Evolutionary conservation across 1,140 invertebrate species (phyloP), one percentile per base, ranked within the genome.

Genomic region (Aporrectodea caliginosa): DNA sequence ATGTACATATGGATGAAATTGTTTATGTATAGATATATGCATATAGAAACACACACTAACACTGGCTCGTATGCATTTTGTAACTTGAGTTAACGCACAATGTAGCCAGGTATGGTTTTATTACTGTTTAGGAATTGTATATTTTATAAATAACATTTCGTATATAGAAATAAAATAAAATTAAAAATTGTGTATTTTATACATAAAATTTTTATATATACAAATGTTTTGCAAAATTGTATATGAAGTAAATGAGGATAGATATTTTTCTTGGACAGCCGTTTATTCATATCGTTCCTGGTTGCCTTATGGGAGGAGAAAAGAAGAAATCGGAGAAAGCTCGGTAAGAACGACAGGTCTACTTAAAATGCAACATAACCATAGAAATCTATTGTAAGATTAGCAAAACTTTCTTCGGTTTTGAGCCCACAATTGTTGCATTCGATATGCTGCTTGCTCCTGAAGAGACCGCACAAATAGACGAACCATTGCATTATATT

Each of bases 311-410:
- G 84, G 96, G 96, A 35, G 96, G 96, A 34, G 95, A 97, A 89
- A 97, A 95, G 87, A 91, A 94, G 73, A 97, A 98, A 90, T 92
- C 94, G 43, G 96, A 98, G 87, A 98, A 98, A 89, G 93, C 93
- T 32, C 91, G 86, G 86, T 87, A 80, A n/a, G 31, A 43, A 6
- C 27, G 70, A 29, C 31, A 32, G n/a, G n/a, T n/a, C n/a, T n/a
- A n/a, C n/a, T n/a, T n/a, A n/a, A n/a, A n/a, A n/a, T n/a, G n/a
- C n/a, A n/a, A n/a, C n/a, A n/a, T n/a, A n/a, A n/a, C n/a, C n/a
- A n/a, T n/a, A n/a, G n/a, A n/a, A n/a, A n/a, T n/a, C n/a, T n/a
- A n/a, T n/a, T n/a, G n/a, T n/a, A n/a, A n/a, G n/a, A n/a, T n/a
- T n/a, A n/a, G n/a, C n/a, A n/a, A n/a, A n/a, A n/a, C n/a, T n/a